Percentiles rank a stretch among this genome's conserved stretches.
Evolutionary conservation across 2,797 vertebrate species (phyloP).

Genomic region (Orientallactaga sibirica): DNA sequence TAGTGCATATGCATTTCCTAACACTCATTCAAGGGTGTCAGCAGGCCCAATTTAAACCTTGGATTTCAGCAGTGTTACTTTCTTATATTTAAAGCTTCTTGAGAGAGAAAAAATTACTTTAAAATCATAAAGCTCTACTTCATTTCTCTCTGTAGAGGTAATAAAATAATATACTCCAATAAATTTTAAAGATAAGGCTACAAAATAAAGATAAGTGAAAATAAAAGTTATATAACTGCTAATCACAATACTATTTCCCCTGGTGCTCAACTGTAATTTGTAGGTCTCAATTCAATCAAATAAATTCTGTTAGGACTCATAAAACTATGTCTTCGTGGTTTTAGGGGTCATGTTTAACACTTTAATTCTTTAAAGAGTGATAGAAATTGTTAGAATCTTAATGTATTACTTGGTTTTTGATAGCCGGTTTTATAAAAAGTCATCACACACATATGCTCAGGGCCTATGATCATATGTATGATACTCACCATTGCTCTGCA

Average conservation of each 20-base stretch:
- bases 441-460: conserved; percentile 26
- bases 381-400: conserved; percentile 25
- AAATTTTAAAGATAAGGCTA: conserved; percentile 70
- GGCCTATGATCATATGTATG: neutral
- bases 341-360: conserved; percentile 46
- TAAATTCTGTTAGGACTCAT: conserved; percentile 60
- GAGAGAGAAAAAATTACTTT: conserved; percentile 59
- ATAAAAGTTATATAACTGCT: conserved; percentile 71
- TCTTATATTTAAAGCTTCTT: conserved; percentile 56
- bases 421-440: conserved; percentile 39
- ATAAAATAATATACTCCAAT: conserved; percentile 68
- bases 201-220: conserved; percentile 69
- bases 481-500: neutral
- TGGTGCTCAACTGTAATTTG: conserved; percentile 22
- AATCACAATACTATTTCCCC: conserved; percentile 32
- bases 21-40: conserved; percentile 41
- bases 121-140: conserved; percentile 60
- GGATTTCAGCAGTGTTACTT: conserved; percentile 59
- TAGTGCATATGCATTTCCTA: neutral
- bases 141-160: conserved; percentile 60
- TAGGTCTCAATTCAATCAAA: conserved; percentile 53
- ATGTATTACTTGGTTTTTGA: neutral
- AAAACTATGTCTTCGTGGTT: conserved; percentile 25
- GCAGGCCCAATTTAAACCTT: conserved; percentile 49
- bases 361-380: conserved; percentile 6